phyloP scores from a whole-genome alignment of 2,888 invertebrate species.

The Tenthredo notha region DNA sequence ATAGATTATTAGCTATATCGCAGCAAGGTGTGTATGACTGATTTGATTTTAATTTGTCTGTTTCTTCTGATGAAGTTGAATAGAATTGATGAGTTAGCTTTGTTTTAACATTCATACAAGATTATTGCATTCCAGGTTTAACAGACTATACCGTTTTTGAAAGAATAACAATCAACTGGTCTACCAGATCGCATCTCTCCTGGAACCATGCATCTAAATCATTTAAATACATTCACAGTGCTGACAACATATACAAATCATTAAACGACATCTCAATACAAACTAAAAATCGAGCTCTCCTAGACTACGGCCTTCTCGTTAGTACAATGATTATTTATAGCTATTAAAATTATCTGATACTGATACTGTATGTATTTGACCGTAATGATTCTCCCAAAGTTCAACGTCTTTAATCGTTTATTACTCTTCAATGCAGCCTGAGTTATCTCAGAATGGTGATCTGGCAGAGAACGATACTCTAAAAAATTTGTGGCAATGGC shows the following conservation, averaged over 20 bases:
- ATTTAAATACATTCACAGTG: conserved; percentile 81
- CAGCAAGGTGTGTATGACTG: conserved; percentile 67
- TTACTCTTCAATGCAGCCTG: conserved; percentile 80
- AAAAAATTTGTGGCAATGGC: conserved; percentile 91
- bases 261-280: conserved; percentile 86
- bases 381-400: neutral
- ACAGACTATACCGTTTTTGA: conserved; percentile 90
- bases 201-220: conserved; percentile 88
- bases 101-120: neutral
- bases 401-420: neutral
- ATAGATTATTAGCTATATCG: conserved; percentile 85
- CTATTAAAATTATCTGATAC: neutral
- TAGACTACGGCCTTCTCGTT: conserved; percentile 91
- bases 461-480: conserved; percentile 87
- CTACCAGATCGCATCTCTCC: conserved; percentile 85
- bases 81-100: neutral
- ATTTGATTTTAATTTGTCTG: neutral
- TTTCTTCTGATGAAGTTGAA: neutral
- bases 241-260: conserved; percentile 80
- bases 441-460: conserved; percentile 89
- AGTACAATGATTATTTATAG: conserved; percentile 59
- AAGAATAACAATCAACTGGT: conserved; percentile 91
- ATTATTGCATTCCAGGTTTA: conserved; percentile 74
- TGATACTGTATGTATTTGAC: conserved; percentile 22
- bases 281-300: conserved; percentile 86